Evolutionary conservation across 1,140 invertebrate genomes (phyloP).

Genomic region (Micrasema minimum): DNA sequence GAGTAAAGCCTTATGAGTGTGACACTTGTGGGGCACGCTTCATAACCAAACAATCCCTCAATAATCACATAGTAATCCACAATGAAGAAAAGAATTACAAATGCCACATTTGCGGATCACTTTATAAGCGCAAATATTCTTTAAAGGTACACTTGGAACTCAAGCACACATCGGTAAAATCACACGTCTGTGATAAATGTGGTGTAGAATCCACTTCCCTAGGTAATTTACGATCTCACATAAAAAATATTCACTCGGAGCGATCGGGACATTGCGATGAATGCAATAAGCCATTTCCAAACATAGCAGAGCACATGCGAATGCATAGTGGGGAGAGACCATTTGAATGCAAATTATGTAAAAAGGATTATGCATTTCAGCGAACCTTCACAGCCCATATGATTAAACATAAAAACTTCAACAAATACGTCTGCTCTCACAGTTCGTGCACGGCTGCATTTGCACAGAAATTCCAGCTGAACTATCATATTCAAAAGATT

Average conservation of each 20-base stretch:
- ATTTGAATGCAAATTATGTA: conserved; percentile 69
- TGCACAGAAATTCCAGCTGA: conserved; percentile 60
- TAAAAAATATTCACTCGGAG: conserved; percentile 61
- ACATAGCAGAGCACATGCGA: conserved; percentile 68
- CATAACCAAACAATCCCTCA: conserved; percentile 27
- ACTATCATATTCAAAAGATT: conserved; percentile 61
- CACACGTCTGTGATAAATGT: conserved; percentile 65
- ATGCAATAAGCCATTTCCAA: conserved; percentile 61
- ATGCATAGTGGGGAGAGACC: conserved; percentile 77
- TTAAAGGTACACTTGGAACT: conserved; percentile 57
- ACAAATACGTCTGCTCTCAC: conserved; percentile 60
- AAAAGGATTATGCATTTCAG: conserved; percentile 61
- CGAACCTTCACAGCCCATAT: conserved; percentile 59
- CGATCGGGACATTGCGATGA: conserved; percentile 60
- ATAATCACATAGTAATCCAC: conserved; percentile 56
- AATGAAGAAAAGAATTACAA: conserved; percentile 59
- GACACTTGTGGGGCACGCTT: conserved; percentile 75
- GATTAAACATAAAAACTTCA: conserved; percentile 63
- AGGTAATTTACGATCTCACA: conserved; percentile 65
- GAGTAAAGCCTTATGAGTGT: conserved; percentile 80
- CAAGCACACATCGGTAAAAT: conserved; percentile 44
- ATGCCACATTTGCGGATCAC: conserved; percentile 58
- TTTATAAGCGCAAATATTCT: conserved; percentile 58
- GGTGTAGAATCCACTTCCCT: conserved; percentile 69
- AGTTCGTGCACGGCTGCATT: conserved; percentile 61